Evolutionary conservation across 2,888 invertebrate genomes (phyloP).

Genomic region (Sinopyrophorus schimmeli): DNA sequence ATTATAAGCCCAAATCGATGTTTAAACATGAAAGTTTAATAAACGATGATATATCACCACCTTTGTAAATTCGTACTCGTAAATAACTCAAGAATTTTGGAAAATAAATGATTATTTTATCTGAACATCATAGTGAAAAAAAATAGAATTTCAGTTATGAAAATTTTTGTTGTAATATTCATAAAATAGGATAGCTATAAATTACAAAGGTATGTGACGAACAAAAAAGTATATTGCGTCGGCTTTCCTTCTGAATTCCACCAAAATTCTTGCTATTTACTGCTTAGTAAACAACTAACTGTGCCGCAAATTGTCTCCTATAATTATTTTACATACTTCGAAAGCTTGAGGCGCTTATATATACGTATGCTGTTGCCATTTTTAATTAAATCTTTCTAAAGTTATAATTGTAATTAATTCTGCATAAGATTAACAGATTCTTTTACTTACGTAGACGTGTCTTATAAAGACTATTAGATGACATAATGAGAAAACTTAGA

Average conservation of each 20-base stretch:
- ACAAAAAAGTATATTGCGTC: slow-evolving; percentile 30
- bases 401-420: too few relatives aligned
- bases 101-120: slow-evolving; percentile 31
- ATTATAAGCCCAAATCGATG: slow-evolving; percentile 42
- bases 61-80: slow-evolving; percentile 38
- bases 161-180: slow-evolving; percentile 28
- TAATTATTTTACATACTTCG: too few relatives aligned
- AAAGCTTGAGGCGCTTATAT: too few relatives aligned
- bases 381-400: too few relatives aligned
- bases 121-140: slow-evolving; percentile 22
- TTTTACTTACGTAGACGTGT: too few relatives aligned
- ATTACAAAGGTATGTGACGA: slow-evolving; percentile 29
- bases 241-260: slow-evolving; percentile 35
- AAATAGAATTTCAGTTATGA: slow-evolving; percentile 6
- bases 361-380: too few relatives aligned
- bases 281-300: slow-evolving; percentile 35
- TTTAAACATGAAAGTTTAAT: slow-evolving; percentile 46
- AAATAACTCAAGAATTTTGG: slow-evolving; percentile 34
- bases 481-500: too few relatives aligned
- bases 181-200: slow-evolving; percentile 27
- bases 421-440: too few relatives aligned
- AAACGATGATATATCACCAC: slow-evolving; percentile 45
- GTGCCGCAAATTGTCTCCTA: slow-evolving; percentile 41
- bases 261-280: slow-evolving; percentile 40
- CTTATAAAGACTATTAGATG: too few relatives aligned